Evolutionary conservation across 2,888 invertebrate genomes (phyloP).

Genomic region (Lochmaea crataegi): DNA sequence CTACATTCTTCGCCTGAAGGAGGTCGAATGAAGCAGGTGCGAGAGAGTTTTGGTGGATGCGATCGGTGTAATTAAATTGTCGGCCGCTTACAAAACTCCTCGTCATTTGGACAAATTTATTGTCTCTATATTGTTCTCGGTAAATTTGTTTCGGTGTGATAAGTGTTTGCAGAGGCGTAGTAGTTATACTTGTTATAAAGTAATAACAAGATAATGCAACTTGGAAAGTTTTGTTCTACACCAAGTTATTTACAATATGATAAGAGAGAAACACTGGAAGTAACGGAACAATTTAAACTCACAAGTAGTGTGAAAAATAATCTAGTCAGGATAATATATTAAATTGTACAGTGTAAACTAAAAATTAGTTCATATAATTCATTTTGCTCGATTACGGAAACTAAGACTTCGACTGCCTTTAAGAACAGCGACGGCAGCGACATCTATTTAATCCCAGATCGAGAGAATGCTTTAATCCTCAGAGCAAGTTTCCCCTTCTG

Average conservation of each 20-base stretch:
- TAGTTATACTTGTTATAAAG: not conserved
- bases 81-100: slow-evolving; percentile 58
- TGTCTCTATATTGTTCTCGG: slow-evolving; percentile 59
- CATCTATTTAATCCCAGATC: slow-evolving; percentile 62
- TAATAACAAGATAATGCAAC: not conserved
- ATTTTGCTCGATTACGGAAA: slow-evolving; percentile 45
- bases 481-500: slow-evolving; percentile 61
- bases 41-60: slow-evolving; percentile 51
- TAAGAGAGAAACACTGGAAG: no score
- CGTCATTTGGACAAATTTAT: slow-evolving; percentile 63
- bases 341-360: not conserved
- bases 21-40: slow-evolving; percentile 54
- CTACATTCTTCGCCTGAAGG: slow-evolving; percentile 38
- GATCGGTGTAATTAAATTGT: slow-evolving; percentile 64
- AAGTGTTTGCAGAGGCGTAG: slow-evolving; percentile 35
- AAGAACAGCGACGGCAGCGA: slow-evolving; percentile 56
- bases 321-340: not conserved
- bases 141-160: slow-evolving; percentile 60
- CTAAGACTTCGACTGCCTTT: slow-evolving; percentile 47
- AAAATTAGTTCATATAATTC: slow-evolving; percentile 43
- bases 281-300: no score
- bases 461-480: slow-evolving; percentile 62
- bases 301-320: no score
- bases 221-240: not conserved
- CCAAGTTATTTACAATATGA: not conserved